Evolutionary conservation across 2,797 vertebrate genomes (phyloP).

Genomic region (Myripristis murdjan): DNA sequence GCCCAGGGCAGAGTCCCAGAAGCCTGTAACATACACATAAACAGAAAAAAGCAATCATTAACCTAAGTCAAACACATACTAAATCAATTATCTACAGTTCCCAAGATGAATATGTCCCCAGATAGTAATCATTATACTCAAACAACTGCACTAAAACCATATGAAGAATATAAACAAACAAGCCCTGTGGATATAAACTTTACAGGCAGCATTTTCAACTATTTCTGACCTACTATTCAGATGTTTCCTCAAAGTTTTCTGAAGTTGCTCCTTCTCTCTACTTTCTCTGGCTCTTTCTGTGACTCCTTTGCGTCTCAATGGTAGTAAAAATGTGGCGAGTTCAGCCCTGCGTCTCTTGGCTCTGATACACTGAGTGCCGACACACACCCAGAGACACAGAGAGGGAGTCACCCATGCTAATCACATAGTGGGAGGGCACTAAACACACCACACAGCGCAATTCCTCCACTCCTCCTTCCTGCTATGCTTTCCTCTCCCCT

Average conservation of each 20-base stretch:
- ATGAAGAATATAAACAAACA: background rate
- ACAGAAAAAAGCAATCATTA: slow-evolving; percentile 41
- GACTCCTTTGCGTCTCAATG: background rate
- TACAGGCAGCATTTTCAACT: slow-evolving; percentile 1
- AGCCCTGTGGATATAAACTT: background rate
- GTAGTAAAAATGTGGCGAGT: slow-evolving; percentile 21
- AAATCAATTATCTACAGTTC: background rate
- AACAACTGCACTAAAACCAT: slow-evolving; percentile 1
- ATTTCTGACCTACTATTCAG: slow-evolving; percentile 37
- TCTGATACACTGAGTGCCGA: slow-evolving; percentile 65
- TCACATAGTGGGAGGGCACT: slow-evolving; percentile 67
- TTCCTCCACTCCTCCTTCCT: slow-evolving; percentile 63
- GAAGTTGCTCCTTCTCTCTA: slow-evolving; percentile 26
- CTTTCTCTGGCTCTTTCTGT: slow-evolving; percentile 21
- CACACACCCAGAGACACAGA: slow-evolving; percentile 55
- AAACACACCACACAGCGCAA: slow-evolving; percentile 49
- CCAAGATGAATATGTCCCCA: background rate
- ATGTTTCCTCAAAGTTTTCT: slow-evolving; percentile 8
- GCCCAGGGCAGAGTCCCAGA: slow-evolving; percentile 93
- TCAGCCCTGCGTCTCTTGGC: slow-evolving; percentile 47
- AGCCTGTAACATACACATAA: slow-evolving; percentile 84
- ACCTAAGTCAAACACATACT: slow-evolving; percentile 26
- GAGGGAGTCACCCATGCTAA: slow-evolving; percentile 74
- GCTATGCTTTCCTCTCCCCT: slow-evolving; percentile 43
- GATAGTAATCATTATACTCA: background rate